These are phyloP conservation scores for Phylloscopus trochilus DNA, from an alignment of 2,113 vertebrate genomes.

Conservation along the genomic window DNA sequence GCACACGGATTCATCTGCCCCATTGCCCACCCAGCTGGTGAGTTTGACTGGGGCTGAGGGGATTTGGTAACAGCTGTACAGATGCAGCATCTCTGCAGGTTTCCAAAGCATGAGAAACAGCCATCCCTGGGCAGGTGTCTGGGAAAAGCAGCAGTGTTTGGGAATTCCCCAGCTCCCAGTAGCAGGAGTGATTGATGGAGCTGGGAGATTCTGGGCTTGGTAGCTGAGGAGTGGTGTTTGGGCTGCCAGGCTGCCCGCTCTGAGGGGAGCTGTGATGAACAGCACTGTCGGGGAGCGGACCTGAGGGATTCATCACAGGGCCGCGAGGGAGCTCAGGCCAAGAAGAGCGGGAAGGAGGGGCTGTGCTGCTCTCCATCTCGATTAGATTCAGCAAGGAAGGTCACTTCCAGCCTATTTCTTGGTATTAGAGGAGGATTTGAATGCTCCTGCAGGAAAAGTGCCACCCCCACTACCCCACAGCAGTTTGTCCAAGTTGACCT, in stretches of 20 bases:
- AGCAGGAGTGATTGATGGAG: not conserved
- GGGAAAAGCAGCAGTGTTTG: not conserved
- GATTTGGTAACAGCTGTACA: not conserved
- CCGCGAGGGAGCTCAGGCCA: not conserved
- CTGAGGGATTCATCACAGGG: not conserved
- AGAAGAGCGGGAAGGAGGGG: not conserved
- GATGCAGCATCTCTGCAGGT: not conserved
- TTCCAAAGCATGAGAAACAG: not conserved
- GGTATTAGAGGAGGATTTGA: not conserved
- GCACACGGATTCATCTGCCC: not conserved
- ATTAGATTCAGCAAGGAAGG: not conserved
- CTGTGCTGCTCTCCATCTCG: accelerated
- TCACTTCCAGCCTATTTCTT: not conserved
- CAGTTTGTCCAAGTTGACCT: slow-evolving; percentile 46
- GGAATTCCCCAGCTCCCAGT: not conserved
- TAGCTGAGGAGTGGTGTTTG: not conserved
- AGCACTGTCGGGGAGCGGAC: accelerated
- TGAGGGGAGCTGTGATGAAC: not conserved
- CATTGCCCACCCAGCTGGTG: not conserved
- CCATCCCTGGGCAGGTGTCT: not conserved
- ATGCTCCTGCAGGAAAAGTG: not conserved
- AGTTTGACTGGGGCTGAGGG: not conserved
- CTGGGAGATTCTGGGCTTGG: not conserved
- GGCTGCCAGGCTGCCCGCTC: not conserved
- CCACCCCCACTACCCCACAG: not conserved